phyloP scores from a whole-genome alignment of 2,113 vertebrate species.

The Eclectus roratus region DNA sequence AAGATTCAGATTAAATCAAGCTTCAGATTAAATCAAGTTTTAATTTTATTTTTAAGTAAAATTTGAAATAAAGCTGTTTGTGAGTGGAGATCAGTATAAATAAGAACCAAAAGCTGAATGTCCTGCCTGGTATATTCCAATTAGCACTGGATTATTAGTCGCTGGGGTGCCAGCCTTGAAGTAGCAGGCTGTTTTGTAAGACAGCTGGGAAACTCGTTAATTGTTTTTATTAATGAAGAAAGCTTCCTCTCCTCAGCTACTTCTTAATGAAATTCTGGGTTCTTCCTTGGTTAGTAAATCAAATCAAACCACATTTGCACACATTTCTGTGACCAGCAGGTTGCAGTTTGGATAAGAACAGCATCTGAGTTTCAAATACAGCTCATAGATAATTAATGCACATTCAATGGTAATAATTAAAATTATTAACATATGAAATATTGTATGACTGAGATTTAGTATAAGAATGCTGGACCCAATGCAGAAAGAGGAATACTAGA shows the following conservation, averaged over 20 bases:
- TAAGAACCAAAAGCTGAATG: neutral
- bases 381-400: neutral
- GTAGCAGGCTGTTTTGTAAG: constrained; percentile 5
- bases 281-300: constrained; percentile 52
- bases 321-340: constrained; percentile 22
- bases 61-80: neutral
- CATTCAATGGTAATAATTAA: neutral
- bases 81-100: constrained; percentile 9
- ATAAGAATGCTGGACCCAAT: neutral
- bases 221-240: constrained; percentile 74
- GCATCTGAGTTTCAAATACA: neutral
- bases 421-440: neutral
- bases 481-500: neutral
- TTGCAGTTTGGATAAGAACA: neutral
- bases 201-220: constrained; percentile 55
- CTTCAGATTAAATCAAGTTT: neutral
- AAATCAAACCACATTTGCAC: constrained; percentile 5
- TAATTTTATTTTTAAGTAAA: neutral
- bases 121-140: neutral
- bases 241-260: constrained; percentile 40
- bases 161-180: neutral
- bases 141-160: constrained; percentile 33
- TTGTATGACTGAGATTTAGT: neutral
- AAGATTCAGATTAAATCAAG: neutral
- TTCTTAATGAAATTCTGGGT: constrained; percentile 51